Evolutionary conservation across 2,797 vertebrate genomes (phyloP), one percentile per base, ranked within the genome.

Genomic region (Lagodon rhomboides): DNA sequence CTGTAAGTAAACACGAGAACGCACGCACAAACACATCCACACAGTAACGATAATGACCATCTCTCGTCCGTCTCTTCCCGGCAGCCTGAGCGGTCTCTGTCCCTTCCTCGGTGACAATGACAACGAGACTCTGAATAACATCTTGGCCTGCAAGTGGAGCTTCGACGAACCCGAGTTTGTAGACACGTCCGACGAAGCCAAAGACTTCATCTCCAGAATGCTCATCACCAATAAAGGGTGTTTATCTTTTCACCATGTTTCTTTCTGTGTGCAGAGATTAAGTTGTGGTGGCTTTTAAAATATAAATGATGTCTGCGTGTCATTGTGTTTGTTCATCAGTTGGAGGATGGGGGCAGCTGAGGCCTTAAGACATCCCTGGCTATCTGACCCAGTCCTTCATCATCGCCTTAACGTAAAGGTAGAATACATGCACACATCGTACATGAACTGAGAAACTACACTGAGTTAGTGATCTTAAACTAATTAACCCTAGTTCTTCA

Each of bases 281-380:
- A 18, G 6, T 20, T 68, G 12, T 17, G 34, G 4, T 58, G 18
- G 30, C 12, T 68, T 22, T n/a, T 30, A 27, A 23, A 51, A 43
- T 17, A 0, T 59, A 8, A 10, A 30, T 38, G 0, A 41, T 3
- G 43, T 58, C 20, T 60, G 7, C 38, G 9, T 67, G 22, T 72
- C 16, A 5, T 16, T 83, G 27, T 85, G 41, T 75, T 60, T 60
- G 25, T 77, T 46, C 44, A 91, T 83, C 85, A 99, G 98, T 54
- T 99, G 98, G 98, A 97, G 98, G 91, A 97, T 99, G 91, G 97
- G 97, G 49, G 97, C 98, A 47, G 91, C 94, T 18, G 97, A 98
- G 92, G 95, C 98, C 20, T 91, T 99, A 85, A 98, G 95, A 86
- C 98, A 99, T 81, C 96, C 96, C 1, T 99, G 98, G 98, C 86